These are phyloP conservation scores for Tortricodes alternella DNA, from an alignment of 2,888 invertebrate species.

Conservation along the genomic window DNA sequence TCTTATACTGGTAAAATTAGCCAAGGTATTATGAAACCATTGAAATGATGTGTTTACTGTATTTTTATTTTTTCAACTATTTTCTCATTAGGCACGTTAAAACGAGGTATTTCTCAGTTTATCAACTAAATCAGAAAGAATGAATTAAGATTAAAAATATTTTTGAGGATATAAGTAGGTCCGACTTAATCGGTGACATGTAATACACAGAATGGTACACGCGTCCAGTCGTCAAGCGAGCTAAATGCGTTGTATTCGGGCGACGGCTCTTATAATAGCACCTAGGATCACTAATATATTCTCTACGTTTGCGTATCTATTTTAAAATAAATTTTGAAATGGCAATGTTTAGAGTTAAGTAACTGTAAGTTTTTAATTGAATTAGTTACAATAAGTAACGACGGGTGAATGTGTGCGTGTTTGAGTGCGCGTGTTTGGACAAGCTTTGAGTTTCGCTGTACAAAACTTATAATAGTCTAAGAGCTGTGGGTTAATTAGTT, in stretches of 20 bases:
- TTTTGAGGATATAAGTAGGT: neutral
- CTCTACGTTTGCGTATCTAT: neutral
- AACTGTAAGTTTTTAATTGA: constrained; percentile 42
- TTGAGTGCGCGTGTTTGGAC: constrained; percentile 36
- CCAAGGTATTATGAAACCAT: neutral
- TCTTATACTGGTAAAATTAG: neutral
- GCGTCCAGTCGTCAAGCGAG: too few species aligned
- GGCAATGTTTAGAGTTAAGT: constrained; percentile 37
- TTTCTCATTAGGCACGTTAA: neutral
- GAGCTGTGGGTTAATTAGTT: constrained; percentile 44
- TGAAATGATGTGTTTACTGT: neutral
- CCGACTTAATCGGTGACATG: too few species aligned
- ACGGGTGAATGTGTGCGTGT: constrained; percentile 24
- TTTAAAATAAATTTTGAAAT: constrained; percentile 2
- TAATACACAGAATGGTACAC: too few species aligned
- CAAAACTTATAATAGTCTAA: constrained; percentile 51
- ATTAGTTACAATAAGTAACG: constrained; percentile 43
- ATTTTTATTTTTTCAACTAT: neutral
- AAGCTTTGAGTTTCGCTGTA: constrained; percentile 48
- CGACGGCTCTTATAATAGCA: neutral
- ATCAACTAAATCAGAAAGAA: neutral
- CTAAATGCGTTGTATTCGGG: neutral
- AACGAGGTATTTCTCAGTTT: neutral
- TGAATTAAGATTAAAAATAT: neutral
- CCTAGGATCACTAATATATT: neutral